A percentile compares a stretch with the other conserved stretches of the same genome.
Conservation (phyloP, 2,113 vertebrate species). For the Dascyllus trimaculatus region DNA sequence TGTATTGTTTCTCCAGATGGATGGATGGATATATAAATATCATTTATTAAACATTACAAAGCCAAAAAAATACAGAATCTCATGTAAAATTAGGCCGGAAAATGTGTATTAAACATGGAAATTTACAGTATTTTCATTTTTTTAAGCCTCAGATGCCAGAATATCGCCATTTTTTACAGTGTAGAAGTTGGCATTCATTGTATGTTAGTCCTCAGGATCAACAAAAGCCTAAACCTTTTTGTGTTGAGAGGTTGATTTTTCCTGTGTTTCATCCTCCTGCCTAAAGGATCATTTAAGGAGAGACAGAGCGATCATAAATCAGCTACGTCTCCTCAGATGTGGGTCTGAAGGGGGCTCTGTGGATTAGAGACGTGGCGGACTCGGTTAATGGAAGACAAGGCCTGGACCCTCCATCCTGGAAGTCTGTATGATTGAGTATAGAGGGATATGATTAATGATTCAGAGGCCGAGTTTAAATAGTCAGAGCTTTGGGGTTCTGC, state of each 20-base stretch:
- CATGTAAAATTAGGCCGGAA: no score
- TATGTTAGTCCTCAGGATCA: conserved; percentile 12
- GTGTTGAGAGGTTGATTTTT: conserved; percentile 15
- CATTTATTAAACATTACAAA: no score
- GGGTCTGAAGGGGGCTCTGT: conserved; percentile 54
- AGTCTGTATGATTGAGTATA: conserved; percentile 52
- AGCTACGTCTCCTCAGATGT: conserved; percentile 44
- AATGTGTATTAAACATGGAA: no score
- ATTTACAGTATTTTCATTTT: no score
- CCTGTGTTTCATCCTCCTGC: conserved; percentile 29
- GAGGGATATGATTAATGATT: conserved; percentile 65
- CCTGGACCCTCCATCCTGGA: conserved; percentile 45
- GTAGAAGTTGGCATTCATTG: no score
- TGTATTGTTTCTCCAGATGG: no score
- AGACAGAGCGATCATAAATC: conserved; percentile 64
- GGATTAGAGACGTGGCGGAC: conserved; percentile 65
- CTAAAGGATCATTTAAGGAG: conserved; percentile 53
- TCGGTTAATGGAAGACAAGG: conserved; percentile 65
- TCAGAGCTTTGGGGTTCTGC: conserved; percentile 36
- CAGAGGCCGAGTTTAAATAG: conserved; percentile 58
- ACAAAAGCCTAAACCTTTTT: conserved; percentile 5
- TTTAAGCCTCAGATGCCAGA: no score
- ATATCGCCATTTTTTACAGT: no score
- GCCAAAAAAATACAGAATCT: no score
- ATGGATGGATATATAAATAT: no score